These are phyloP conservation scores for Platycnemis pennipes DNA, from an alignment of 2,888 invertebrate species.

Conservation along the genomic window DNA sequence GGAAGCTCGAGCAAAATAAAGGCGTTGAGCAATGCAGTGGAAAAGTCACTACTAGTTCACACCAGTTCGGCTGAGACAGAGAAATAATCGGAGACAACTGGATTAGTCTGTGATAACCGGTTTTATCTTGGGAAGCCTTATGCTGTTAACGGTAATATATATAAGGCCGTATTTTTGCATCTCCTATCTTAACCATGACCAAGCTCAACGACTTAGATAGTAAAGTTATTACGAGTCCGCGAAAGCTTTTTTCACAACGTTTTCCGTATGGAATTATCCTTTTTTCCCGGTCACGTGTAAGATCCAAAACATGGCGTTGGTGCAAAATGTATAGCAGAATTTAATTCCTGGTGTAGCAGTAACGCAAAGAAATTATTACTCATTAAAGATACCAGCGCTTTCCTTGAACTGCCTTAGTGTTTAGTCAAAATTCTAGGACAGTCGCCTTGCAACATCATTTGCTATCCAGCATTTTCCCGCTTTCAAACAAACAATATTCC, in stretches of 20 bases:
- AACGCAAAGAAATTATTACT: neutral
- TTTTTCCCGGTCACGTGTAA: too few species aligned
- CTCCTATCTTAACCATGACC: neutral
- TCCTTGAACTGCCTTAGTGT: neutral
- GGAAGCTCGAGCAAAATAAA: slow-evolving; percentile 15
- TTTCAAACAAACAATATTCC: neutral
- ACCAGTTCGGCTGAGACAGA: neutral
- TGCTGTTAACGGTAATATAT: neutral
- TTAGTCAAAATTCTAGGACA: neutral
- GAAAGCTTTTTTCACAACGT: too few species aligned
- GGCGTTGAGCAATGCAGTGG: neutral
- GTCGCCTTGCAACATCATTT: neutral
- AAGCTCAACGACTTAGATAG: neutral
- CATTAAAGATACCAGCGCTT: neutral
- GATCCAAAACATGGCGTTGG: too few species aligned
- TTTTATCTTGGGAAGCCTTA: neutral
- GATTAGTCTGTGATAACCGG: slow-evolving; percentile 12
- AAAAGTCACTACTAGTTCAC: neutral
- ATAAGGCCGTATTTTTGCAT: slow-evolving; percentile 12
- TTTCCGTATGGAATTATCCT: too few species aligned
- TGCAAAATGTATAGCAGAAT: neutral
- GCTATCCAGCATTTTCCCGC: neutral
- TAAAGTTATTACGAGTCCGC: neutral
- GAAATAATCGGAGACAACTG: neutral
- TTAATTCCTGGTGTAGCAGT: neutral